Conservation (phyloP, 2,888 invertebrate genomes). For the Agriopis aurantiaria region DNA sequence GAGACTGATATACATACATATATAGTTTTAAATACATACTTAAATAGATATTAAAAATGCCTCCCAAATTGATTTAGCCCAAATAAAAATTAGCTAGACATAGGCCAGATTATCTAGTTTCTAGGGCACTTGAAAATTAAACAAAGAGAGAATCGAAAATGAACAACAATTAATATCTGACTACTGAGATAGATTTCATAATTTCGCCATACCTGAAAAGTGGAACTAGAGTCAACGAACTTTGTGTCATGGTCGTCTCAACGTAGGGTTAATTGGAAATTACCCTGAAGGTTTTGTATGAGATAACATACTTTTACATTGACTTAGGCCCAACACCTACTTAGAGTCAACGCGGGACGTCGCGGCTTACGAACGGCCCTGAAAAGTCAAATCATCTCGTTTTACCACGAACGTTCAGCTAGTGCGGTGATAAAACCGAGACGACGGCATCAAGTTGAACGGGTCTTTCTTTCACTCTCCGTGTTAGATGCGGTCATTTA, state of each 20-base stretch:
- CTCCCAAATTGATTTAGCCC: constrained; percentile 1
- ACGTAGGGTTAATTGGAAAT: neutral
- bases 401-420: neutral
- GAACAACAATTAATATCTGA: neutral
- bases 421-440: neutral
- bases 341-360: too few species aligned
- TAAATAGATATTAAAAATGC: neutral
- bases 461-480: too few species aligned
- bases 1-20: too few species aligned
- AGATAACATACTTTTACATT: neutral
- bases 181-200: neutral
- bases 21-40: too few species aligned
- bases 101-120: constrained; percentile 2
- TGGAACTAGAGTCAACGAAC: constrained; percentile 62
- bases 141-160: constrained; percentile 12
- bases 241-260: constrained; percentile 51
- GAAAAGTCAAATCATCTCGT: too few species aligned
- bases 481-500: too few species aligned
- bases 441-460: neutral
- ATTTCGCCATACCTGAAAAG: constrained; percentile 8
- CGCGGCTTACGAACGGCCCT: too few species aligned
- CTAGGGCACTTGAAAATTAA: constrained; percentile 4
- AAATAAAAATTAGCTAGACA: constrained; percentile 4
- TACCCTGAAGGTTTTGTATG: neutral
- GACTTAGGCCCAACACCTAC: too few species aligned